phyloP scores from a whole-genome alignment of 2,797 vertebrate genomes.

The Lepidocolaptes lacrymiger region DNA sequence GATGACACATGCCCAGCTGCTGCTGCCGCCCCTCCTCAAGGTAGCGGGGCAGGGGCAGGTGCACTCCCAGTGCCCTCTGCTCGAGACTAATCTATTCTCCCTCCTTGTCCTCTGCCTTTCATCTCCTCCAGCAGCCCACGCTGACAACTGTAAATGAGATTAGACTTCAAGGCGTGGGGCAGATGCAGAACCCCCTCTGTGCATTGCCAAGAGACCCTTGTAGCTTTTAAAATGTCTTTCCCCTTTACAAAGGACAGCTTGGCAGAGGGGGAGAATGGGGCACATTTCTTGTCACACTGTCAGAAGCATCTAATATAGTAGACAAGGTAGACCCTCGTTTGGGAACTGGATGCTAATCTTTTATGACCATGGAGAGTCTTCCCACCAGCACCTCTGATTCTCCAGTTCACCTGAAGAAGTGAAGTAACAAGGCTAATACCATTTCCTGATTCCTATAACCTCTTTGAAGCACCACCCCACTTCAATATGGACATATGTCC shows the following conservation, averaged over 20 bases:
- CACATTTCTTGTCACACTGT: not conserved
- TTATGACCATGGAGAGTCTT: not conserved
- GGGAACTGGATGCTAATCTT: not conserved
- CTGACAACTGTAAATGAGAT: constrained; percentile 79
- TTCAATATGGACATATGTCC: not conserved
- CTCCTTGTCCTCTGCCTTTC: constrained; percentile 63
- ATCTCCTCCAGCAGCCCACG: constrained; percentile 25
- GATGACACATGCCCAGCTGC: constrained; percentile 75
- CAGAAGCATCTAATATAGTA: not conserved
- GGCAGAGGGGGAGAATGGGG: not conserved
- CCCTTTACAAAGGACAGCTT: not conserved
- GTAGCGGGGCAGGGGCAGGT: constrained; percentile 72
- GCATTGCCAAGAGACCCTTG: constrained; percentile 10
- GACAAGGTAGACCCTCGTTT: not conserved
- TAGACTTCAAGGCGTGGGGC: constrained; percentile 66
- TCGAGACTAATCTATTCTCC: constrained; percentile 36
- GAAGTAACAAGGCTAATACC: not conserved
- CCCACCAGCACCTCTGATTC: not conserved
- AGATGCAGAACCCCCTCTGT: constrained; percentile 39
- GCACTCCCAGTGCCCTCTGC: constrained; percentile 62
- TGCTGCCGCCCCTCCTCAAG: constrained; percentile 26
- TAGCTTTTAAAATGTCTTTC: constrained; percentile 21
- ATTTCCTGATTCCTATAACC: not conserved
- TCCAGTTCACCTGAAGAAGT: not conserved
- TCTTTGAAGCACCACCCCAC: not conserved